Conservation (phyloP, 2,113 vertebrate species). For the Emydocephalus ijimae region DNA sequence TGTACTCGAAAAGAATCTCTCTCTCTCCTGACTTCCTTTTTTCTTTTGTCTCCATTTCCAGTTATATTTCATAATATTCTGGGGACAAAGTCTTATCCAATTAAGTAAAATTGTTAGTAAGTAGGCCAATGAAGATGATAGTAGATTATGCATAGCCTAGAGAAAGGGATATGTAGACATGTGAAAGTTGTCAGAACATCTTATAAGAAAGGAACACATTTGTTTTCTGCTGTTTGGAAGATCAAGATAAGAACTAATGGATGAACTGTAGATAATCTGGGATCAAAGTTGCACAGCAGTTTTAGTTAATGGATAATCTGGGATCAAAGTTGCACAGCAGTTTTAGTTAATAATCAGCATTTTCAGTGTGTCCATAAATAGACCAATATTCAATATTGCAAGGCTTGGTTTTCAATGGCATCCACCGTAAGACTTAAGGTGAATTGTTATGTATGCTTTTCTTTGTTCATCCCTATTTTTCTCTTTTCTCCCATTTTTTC, state of each 20-base stretch:
- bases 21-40: background rate
- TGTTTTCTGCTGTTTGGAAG: background rate
- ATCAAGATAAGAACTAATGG: background rate
- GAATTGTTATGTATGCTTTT: background rate
- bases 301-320: background rate
- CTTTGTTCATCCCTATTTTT: background rate
- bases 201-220: background rate
- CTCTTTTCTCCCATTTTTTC: background rate
- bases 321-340: background rate
- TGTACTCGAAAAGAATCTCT: conserved; percentile 3
- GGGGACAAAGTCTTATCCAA: conserved; percentile 33
- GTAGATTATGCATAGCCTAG: background rate
- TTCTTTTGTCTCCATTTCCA: background rate
- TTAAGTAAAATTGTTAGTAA: conserved; percentile 44
- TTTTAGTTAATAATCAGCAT: background rate
- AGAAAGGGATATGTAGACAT: background rate
- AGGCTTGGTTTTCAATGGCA: background rate
- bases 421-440: background rate
- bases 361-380: background rate
- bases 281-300: background rate
- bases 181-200: background rate
- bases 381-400: background rate
- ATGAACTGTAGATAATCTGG: background rate
- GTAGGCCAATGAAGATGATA: background rate
- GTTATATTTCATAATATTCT: conserved; percentile 25